Base-by-base conservation (phyloP, 64 coral and sea anemone genomes). In the Montipora cactus region DNA sequence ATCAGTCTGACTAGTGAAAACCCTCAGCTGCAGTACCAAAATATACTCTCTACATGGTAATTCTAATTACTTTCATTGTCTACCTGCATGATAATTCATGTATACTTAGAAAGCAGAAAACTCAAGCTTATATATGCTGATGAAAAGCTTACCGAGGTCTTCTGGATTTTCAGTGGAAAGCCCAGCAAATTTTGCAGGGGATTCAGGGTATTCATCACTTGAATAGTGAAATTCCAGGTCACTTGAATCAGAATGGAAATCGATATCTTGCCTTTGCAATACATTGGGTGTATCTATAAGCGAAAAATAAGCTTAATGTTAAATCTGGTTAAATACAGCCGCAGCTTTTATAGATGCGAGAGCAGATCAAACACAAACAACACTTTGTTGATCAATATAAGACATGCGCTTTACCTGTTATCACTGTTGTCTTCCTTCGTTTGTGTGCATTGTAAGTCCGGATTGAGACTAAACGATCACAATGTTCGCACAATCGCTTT, bases 401-500 rank as follows among this genome's bases (percentile, higher is more conserved):
- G 52, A 55, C 28, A 55, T 55, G 52, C 52, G 52, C 52, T 28
- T 55, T 55, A 55, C 52, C 52, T 55, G 52, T 1, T 55, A 55
- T 55, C 52, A 55, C 47, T 8, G 15, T 51, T 51, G 77, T 79
- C 77, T 79, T 79, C 47, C 19, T 50, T 51, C 49, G 52, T 18
- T 79, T 79, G 47, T 79, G 77, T 8, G 77, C 77, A 79, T 79
- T 79, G 16, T 55, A 55, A 55, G 77, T 79, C 47, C 77, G 13
- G 47, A 79, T 79, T 52, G 49, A 79, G 77, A 79, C 77, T 47
- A 79, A 47, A 79, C 77, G 49, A 52, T 79, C 77, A 20, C 47
- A 79, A 18, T 50, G 77, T 50, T 79, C 77, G 19, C 66, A 79
- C 13, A 79, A 79, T 51, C 5, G 12, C 47, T 79, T 79, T 7